Base-by-base conservation (phyloP, 1,140 invertebrate species). In the Sarcophaga bullata region DNA sequence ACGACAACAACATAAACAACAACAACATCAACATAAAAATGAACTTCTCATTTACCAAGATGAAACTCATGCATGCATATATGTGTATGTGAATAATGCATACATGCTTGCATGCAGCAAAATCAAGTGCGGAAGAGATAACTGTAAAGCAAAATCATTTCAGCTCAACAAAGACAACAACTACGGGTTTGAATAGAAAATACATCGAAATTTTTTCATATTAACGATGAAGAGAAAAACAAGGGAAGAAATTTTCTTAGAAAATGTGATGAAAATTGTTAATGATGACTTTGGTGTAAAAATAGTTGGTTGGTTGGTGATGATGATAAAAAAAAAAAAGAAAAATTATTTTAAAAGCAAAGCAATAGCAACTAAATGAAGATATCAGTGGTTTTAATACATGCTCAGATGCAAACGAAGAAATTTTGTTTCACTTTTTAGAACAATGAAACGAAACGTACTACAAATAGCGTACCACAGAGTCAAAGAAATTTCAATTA, bases 251-350 rank as follows among this genome's bases (percentile, higher is more conserved):
- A n/a, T 58, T 58, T 58, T 58, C 54, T 58, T n/a, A 62, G 15
- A 37, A 37, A 62, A 62, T 62, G 58, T 62, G 62, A 68, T 7
- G 17, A 68, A 68, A 68, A 68, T 37, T 68, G 62, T 19, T 68
- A 17, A 68, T 68, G 62, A 68, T 68, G 62, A 68, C 62, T 68
- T 68, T 15, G 62, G n/a, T 8, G 4, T 37, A 37, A 37, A 8
- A 62, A 68, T 68, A 19, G 62, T 68, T 68, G 62, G 62, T 68
- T 68, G 62, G 25, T 37, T 37, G 25, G 25, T 37, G 25, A 68
- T 68, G 62, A 19, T 68, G 62, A 68, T 19, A 68, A 68, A 68
- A 68, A 68, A 68, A 68, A 37, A 37, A 1, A 37, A 37, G 25
- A 37, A 37, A 37, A 37, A 37, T 37, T 1, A 1, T 37, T 37